Evolutionary conservation across 2,797 vertebrate species (phyloP).

Genomic region (Yasuhikotakia modesta): DNA sequence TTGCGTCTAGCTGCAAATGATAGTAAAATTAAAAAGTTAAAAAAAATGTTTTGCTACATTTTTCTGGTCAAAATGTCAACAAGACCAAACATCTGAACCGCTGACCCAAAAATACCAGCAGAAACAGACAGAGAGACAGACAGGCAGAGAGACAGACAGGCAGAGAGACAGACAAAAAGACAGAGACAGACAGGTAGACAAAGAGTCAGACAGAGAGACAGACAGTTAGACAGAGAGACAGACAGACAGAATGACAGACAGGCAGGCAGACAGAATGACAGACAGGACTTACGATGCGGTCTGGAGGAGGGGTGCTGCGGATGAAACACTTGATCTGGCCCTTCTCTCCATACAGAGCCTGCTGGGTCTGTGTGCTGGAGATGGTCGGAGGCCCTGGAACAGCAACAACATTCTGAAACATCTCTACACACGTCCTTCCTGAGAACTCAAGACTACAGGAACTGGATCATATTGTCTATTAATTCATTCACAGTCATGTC

Average conservation of each 20-base stretch:
- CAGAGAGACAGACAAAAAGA: too few relatives aligned
- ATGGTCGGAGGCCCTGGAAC: constrained; percentile 93
- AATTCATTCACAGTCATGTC: too few relatives aligned
- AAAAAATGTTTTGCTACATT: too few relatives aligned
- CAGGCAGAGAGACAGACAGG: too few relatives aligned
- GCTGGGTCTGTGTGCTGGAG: constrained; percentile 98
- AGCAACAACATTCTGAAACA: constrained; percentile 24
- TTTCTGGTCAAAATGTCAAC: background rate
- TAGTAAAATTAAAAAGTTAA: background rate
- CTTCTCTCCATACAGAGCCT: constrained; percentile 94
- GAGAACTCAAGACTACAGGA: constrained; percentile 15
- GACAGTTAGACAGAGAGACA: too few relatives aligned
- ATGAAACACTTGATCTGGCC: constrained; percentile 92
- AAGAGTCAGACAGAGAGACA: too few relatives aligned
- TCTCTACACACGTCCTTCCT: constrained; percentile 4
- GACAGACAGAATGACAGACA: background rate
- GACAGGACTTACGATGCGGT: constrained; percentile 83
- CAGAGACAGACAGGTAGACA: too few relatives aligned
- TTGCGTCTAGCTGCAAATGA: background rate
- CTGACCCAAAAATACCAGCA: background rate
- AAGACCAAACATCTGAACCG: background rate
- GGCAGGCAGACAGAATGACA: background rate
- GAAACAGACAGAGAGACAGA: too few relatives aligned
- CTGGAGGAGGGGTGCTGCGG: constrained; percentile 86
- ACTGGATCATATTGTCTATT: background rate